phyloP scores from a whole-genome alignment of 1,140 invertebrate genomes.

The Scaptomyza montana region DNA sequence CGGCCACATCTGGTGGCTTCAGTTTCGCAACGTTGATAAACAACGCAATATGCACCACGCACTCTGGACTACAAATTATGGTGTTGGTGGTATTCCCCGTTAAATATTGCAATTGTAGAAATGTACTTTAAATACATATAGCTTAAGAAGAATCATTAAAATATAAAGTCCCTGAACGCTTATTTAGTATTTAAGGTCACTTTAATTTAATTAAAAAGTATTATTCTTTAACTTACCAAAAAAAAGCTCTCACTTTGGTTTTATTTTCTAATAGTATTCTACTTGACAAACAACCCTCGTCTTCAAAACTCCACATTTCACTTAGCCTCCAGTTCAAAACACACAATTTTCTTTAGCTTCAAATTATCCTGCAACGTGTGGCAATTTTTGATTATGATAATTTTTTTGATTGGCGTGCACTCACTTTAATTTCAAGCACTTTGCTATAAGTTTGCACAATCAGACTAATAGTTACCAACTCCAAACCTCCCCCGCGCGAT shows the following conservation, averaged over 20 bases:
- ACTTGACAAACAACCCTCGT: no score
- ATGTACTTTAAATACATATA: no score
- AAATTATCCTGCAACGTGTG: background rate
- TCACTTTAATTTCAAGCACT: background rate
- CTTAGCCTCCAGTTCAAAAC: no score
- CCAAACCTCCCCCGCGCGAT: background rate
- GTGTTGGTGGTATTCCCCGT: background rate
- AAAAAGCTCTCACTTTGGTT: no score
- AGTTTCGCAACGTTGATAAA: constrained; percentile 41
- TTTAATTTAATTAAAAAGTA: no score
- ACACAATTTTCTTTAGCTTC: no score
- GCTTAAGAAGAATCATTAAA: background rate
- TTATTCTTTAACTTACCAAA: no score
- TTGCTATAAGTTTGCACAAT: background rate
- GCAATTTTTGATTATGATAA: background rate
- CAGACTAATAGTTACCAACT: background rate
- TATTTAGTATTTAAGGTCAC: no score
- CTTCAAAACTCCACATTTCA: no score
- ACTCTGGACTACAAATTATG: background rate
- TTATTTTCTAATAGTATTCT: no score
- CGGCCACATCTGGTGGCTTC: constrained; percentile 8
- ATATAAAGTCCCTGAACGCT: no score
- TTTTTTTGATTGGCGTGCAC: background rate
- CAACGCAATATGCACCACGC: constrained; percentile 26
- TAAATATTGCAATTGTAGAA: background rate